These are phyloP conservation scores for Pseudochaenichthys georgianus DNA, from an alignment of 2,797 vertebrate genomes.

Conservation along the genomic window DNA sequence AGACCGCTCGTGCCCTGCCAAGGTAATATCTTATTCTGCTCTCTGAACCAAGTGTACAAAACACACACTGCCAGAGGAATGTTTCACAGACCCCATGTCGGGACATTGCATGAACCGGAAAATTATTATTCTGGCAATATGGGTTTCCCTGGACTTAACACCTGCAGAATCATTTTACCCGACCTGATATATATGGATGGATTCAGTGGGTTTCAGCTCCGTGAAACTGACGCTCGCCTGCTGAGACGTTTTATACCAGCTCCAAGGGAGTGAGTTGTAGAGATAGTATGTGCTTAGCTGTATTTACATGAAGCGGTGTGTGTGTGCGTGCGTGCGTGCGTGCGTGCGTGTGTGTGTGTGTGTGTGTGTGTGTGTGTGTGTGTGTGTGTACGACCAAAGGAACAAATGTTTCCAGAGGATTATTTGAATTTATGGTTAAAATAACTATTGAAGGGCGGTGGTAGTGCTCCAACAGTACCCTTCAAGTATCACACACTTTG, in stretches of 20 bases:
- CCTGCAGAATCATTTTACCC: constrained; percentile 51
- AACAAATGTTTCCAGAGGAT: neutral
- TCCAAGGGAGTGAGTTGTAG: constrained; percentile 7
- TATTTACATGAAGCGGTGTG: neutral
- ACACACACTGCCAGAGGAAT: constrained; percentile 58
- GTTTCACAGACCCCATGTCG: constrained; percentile 47
- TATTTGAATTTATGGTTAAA: neutral
- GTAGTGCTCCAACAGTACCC: neutral
- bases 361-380: neutral
- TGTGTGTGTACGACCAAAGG: neutral
- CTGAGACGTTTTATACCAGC: constrained; percentile 29
- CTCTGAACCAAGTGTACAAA: constrained; percentile 68
- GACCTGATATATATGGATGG: constrained; percentile 43
- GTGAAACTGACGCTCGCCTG: constrained; percentile 14
- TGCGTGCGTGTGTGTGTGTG: neutral
- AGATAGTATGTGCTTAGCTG: neutral
- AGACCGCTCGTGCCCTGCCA: constrained; percentile 54
- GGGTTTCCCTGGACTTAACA: constrained; percentile 45
- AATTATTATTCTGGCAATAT: constrained; percentile 63
- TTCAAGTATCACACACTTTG: constrained; percentile 6
- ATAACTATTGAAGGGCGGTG: neutral
- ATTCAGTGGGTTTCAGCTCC: constrained; percentile 36
- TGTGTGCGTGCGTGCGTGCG: too few species aligned
- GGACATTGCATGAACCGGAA: constrained; percentile 48
- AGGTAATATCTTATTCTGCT: constrained; percentile 76